Evolutionary conservation across 2,888 invertebrate species (phyloP), one percentile per base, ranked within the genome.

Genomic region (Agonopterix subpropinquella): DNA sequence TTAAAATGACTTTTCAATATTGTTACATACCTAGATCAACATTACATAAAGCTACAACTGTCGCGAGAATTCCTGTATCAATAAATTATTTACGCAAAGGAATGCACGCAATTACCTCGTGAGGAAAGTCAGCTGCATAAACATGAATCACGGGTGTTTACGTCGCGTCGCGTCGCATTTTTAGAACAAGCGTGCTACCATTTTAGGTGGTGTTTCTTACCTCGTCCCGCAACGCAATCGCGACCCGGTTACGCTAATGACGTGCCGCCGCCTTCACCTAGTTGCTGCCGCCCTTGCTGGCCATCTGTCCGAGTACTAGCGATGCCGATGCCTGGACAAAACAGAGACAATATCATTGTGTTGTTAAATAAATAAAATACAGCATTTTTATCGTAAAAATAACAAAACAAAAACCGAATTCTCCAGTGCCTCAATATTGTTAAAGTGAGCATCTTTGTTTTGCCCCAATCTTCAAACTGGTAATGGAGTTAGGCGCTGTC

Each of bases 231-330:
- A 73, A 73, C 72, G 78, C 67, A 73, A 73, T 73, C 73, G 72
- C 73, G 74, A 70, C 74, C 67, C 67, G 72, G 71, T 75, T 70
- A 68, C 57, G 65, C 59, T 57, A 66, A 62, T 57, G 72, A 62
- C 70, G n/a, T n/a, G n/a, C n/a, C n/a, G n/a, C n/a, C n/a, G 77
- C 75, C 73, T 77, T 78, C 74, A 77, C 77, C 80, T 77, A 82
- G 68, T 77, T 78, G 68, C 56, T 57, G 64, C 50, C 67, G 77
- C 70, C 78, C 74, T 79, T 78, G 76, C 53, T 61, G 64, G 65
- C 72, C 80, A 74, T 73, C 75, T 72, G 76, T 65, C 62, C 54
- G 56, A 58, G 54, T 60, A 54, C 54, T 61, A 56, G 53, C 45
- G 28, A 58, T 57, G 67, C 74, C 45, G 28, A 58, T 57, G 67